A percentile compares a stretch with the other conserved stretches of the same genome.
Conservation (phyloP, 2,113 vertebrate species). For the Sakesphorus luctuosus region DNA sequence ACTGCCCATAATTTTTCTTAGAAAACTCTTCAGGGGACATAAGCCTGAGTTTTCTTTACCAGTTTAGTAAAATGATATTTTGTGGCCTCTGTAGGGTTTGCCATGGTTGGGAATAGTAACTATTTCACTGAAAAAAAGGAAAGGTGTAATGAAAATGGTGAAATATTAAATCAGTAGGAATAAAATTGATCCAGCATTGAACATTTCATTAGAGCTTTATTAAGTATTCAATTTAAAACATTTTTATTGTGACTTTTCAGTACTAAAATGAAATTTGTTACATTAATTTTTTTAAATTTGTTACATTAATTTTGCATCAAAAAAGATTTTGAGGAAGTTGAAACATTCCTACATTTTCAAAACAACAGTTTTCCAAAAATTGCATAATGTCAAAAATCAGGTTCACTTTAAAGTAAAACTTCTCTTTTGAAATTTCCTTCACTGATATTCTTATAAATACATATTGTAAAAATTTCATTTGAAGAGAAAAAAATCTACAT, state of each 20-base stretch:
- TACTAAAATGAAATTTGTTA: not conserved
- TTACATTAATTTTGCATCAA: not conserved
- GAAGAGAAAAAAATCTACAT: not conserved
- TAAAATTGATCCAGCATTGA: not conserved
- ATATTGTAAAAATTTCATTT: not conserved
- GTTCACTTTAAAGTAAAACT: not conserved
- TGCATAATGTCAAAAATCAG: not conserved
- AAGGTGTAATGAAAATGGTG: not conserved
- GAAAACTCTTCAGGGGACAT: not conserved
- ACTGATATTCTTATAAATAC: not conserved
- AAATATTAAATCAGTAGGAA: not conserved
- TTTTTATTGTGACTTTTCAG: not conserved
- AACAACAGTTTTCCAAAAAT: not conserved
- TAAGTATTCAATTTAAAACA: not conserved
- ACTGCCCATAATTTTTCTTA: not conserved
- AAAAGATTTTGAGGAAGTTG: not conserved
- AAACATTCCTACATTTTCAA: not conserved
- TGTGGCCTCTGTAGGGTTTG: not conserved
- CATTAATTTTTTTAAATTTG: not conserved
- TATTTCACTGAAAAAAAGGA: not conserved
- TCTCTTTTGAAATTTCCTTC: not conserved
- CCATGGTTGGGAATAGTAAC: not conserved
- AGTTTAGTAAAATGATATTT: not conserved
- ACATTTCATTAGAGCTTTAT: not conserved
- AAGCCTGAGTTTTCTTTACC: not conserved